Base-by-base conservation (phyloP, 2,113 vertebrate species). In the Cochlearius cochlearius region DNA sequence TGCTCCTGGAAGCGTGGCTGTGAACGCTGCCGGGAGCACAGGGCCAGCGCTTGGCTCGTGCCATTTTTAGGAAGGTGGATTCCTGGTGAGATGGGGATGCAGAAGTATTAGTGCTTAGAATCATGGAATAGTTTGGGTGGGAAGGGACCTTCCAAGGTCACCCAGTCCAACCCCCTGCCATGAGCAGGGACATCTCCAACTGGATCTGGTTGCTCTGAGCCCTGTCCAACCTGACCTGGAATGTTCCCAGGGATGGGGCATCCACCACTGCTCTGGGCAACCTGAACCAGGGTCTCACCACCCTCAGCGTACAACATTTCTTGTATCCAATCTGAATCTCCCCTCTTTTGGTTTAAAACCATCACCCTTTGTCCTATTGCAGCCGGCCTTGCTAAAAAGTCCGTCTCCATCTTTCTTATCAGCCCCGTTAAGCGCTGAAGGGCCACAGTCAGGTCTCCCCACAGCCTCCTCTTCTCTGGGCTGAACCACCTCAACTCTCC, bases 21-120 rank as follows among this genome's bases (percentile, higher is more conserved):
- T 8, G 12, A 49, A 5, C 1, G 2, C n/a, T 32, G n/a, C n/a
- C 0, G 2, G 50, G 59, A 50, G 58, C 58, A 10, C 52, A 41
- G 36, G 45, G 21, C 20, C 45, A 11, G 41, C 34, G 4, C 5
- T 13, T 1, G 21, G 36, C 59, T 41, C 10, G 2, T 34, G 29
- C 23, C 2, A 1, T 11, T 23, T 18, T 52, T 36, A 7, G 56
- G 68, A 63, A 53, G 30, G 20, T 19, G 36, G 63, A 17, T 56
- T 34, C 41, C 26, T 3, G 34, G 25, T 17, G 12, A 23, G 39
- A 18, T 23, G 34, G 63, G 50, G 78, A 26, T 16, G 43, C 5
- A 10, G 67, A 6, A 43, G 18, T 50, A 14, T 12, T 55, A 45
- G 34, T 38, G 64, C 5, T 39, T 36, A 60, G n/a, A 60, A 36